Evolutionary conservation across 2,888 invertebrate species (phyloP), one percentile per base, ranked within the genome.

Genomic region (Pocota personata): DNA sequence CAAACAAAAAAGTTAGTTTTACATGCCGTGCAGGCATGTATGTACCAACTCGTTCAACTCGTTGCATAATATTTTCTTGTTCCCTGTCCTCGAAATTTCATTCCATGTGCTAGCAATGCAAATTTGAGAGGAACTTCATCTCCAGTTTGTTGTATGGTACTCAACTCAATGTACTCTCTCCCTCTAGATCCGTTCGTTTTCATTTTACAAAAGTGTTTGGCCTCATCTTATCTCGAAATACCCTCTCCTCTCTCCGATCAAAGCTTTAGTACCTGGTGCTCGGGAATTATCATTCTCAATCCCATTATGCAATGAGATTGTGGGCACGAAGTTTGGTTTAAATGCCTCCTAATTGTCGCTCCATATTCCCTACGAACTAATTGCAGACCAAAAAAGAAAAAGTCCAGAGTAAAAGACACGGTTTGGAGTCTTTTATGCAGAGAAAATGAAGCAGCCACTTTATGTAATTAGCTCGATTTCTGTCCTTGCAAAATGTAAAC

Each of bases 401-500:
- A 40, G 57, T 19, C 69, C 55, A 32, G 46, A 57, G 32, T 35
- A 24, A 48, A 24, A 16, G 32, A 46, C 58, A 40, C 24, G 12
- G 19, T 40, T 73, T 66, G 40, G 66, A 58, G 66, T 66, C 73
- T 76, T 37, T 82, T 72, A 37, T 72, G 58, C 64, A 58, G 73
- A 43, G 57, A 64, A 77, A 82, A 82, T 66, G 69, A 77, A 57
- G 64, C 57, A 77, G 77, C 57, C 82, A 82, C 82, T 82, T 82
- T 82, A 71, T 82, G 77, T 82, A 82, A 82, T 82, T 82, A 82
- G 77, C 71, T 82, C 71, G 35, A 71, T n/a, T 8, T 66, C 24
- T 82, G 57, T 77, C 71, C 71, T 82, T 64, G 77, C 58, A 35
- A 66, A 58, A 72, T 77, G 16, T 62, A 43, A 76, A 62, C 73